Evolutionary conservation across 1,140 invertebrate species (phyloP).

Genomic region (Drosophila pseudoananassae): DNA sequence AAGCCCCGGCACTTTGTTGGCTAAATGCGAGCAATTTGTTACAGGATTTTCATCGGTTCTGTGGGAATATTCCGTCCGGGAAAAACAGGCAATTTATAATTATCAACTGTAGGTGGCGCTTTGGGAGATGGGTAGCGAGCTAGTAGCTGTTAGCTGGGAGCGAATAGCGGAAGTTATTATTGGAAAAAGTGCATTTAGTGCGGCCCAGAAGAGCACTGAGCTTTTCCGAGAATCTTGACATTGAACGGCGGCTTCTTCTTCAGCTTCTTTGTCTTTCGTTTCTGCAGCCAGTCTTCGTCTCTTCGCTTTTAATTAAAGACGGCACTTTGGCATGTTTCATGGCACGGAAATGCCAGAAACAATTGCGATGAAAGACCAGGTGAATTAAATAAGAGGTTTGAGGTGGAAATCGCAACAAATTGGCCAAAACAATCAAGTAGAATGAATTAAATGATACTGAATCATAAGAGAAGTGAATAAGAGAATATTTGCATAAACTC

Average conservation of each 20-base stretch:
- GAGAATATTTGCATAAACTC: background rate
- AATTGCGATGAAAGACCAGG: conserved; percentile 46
- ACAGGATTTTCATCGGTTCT: conserved; percentile 60
- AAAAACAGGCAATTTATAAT: conserved; percentile 59
- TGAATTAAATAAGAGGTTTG: conserved; percentile 7
- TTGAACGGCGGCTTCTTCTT: conserved; percentile 24
- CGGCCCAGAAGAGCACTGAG: background rate
- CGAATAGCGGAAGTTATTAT: conserved; percentile 73
- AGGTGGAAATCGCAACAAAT: background rate
- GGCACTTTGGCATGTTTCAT: conserved; percentile 76
- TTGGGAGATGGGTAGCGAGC: background rate
- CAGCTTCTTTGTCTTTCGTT: conserved; percentile 27
- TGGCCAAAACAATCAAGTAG: conserved; percentile 24
- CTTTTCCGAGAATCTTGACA: conserved; percentile 71
- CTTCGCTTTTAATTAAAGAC: conserved; percentile 72
- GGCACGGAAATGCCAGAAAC: conserved; percentile 65
- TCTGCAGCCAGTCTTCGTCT: conserved; percentile 15
- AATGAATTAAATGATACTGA: conserved; percentile 40
- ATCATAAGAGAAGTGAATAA: background rate
- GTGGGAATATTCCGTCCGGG: conserved; percentile 46
- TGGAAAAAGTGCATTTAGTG: conserved; percentile 58
- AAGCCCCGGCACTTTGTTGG: conserved; percentile 64
- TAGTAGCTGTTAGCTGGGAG: background rate
- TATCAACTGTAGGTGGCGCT: conserved; percentile 72
- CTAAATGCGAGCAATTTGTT: conserved; percentile 77